A percentile compares a stretch with the other conserved stretches of the same genome.
phyloP scores from a whole-genome alignment of 2,888 invertebrate species.

The Amphimallon solstitiale region DNA sequence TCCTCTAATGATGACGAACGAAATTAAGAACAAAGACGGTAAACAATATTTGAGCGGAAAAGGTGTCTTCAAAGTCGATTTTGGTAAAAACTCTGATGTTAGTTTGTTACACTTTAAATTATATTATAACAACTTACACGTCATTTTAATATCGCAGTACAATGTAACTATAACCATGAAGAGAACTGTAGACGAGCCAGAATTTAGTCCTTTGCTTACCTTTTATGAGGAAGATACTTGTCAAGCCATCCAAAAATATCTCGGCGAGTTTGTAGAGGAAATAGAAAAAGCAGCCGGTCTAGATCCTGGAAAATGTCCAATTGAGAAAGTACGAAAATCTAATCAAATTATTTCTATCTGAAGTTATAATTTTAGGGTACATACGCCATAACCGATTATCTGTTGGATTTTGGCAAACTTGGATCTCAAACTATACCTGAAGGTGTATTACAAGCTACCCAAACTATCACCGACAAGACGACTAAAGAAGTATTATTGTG shows the following conservation, averaged over 20 bases:
- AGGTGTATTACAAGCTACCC: constrained; percentile 21
- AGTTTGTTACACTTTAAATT: not conserved
- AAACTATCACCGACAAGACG: constrained; percentile 25
- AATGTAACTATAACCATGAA: constrained; percentile 28
- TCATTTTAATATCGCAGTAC: not conserved
- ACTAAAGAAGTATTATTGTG: constrained; percentile 38
- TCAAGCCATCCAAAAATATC: constrained; percentile 32
- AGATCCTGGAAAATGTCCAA: constrained; percentile 40
- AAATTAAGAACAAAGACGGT: not conserved
- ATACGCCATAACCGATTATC: constrained; percentile 38
- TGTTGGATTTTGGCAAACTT: constrained; percentile 34
- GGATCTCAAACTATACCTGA: constrained; percentile 36
- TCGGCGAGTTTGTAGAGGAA: constrained; percentile 36
- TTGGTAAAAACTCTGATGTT: constrained; percentile 34
- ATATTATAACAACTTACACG: not conserved
- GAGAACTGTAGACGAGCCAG: constrained; percentile 8
- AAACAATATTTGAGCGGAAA: constrained; percentile 23
- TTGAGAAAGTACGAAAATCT: constrained; percentile 23
- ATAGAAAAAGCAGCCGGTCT: constrained; percentile 29
- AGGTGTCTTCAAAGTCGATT: constrained; percentile 19
- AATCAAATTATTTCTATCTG: too few species aligned
- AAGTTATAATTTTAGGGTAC: constrained; percentile 37
- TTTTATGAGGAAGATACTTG: constrained; percentile 37
- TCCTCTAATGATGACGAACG: constrained; percentile 1
- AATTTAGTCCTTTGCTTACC: constrained; percentile 9